phyloP scores from a whole-genome alignment of 2,888 invertebrate genomes.

The Leucozona laternaria region DNA sequence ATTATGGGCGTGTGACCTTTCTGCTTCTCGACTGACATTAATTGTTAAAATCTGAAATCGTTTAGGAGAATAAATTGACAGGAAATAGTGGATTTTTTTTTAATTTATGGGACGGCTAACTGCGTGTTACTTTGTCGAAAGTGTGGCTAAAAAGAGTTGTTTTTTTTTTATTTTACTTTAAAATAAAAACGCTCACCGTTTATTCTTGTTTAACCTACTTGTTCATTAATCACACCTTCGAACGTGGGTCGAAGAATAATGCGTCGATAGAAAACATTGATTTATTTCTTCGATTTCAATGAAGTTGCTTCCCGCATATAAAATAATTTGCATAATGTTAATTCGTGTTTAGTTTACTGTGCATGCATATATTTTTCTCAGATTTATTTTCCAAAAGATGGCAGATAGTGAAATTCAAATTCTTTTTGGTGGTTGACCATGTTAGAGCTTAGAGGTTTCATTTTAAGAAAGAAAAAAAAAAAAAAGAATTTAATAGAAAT shows the following conservation, averaged over 20 bases:
- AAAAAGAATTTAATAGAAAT: slow-evolving; percentile 9
- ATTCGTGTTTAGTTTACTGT: slow-evolving; percentile 49
- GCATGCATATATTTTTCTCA: slow-evolving; percentile 7
- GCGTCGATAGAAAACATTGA: slow-evolving; percentile 46
- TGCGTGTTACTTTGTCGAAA: slow-evolving; percentile 14
- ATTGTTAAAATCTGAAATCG: slow-evolving; percentile 21
- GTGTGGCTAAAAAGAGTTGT: background rate
- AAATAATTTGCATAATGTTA: slow-evolving; percentile 63
- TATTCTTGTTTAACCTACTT: slow-evolving; percentile 56
- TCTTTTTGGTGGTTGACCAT: background rate
- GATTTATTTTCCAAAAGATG: slow-evolving; percentile 12
- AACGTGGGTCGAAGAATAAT: slow-evolving; percentile 28
- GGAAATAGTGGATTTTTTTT: slow-evolving; percentile 17
- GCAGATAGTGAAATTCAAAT: slow-evolving; percentile 32
- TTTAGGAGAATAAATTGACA: slow-evolving; percentile 16
- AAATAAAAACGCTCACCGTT: slow-evolving; percentile 41
- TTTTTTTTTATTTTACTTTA: background rate
- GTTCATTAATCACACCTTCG: slow-evolving; percentile 64
- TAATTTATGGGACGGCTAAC: background rate
- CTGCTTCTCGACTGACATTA: background rate
- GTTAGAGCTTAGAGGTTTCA: slow-evolving; percentile 1
- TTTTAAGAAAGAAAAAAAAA: background rate
- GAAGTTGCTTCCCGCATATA: slow-evolving; percentile 55
- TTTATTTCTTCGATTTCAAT: slow-evolving; percentile 53
- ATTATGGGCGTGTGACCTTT: slow-evolving; percentile 61